Evolutionary conservation across 1,140 invertebrate genomes (phyloP), one percentile per base, ranked within the genome.

Genomic region (Magallana gigas): DNA sequence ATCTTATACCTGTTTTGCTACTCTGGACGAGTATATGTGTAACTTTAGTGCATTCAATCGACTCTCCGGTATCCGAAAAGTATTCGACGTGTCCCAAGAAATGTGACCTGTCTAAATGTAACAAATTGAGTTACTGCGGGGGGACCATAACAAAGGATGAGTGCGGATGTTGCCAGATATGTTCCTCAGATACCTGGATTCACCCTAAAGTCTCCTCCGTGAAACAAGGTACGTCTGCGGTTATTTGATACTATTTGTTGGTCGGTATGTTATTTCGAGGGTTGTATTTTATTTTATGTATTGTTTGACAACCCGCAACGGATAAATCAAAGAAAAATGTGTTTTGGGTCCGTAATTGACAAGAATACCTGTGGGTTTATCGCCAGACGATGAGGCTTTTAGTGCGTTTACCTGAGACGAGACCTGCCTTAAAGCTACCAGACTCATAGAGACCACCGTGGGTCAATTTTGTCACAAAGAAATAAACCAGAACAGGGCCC

Each of bases 101-200:
- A 60, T 92, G 91, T 87, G 89, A 92, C 16, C 82, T 88, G 16
- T 64, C 85, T 5, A 89, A 87, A 71, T 93, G 92, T 84, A 90
- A 91, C 8, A 87, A 90, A 56, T 85, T 93, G 16, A 88, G 90
- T 60, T 93, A 91, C 68, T 93, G 92, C 82, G 88, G 88, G 7
- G 91, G 89, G 11, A 64, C 91, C 58, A 87, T 92, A 29, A 91
- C 91, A 58, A 92, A 91, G 86, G 92, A 93, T 85, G 86, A 90
- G 80, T 93, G 92, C 71, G 88, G 90, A 1, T 93, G 92, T 84
- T 93, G 92, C 83, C 88, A 86, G 16, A 86, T 90, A n/a, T 93
- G 92, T 68, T 92, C 92, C 11, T 90, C 90, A 11, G 89, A 91
- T 84, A 64, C 87, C 8, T 87, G 64, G 81, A 58, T 86, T 23